Conservation (phyloP, 2,888 invertebrate species). For the Philopedon plagiatum region DNA sequence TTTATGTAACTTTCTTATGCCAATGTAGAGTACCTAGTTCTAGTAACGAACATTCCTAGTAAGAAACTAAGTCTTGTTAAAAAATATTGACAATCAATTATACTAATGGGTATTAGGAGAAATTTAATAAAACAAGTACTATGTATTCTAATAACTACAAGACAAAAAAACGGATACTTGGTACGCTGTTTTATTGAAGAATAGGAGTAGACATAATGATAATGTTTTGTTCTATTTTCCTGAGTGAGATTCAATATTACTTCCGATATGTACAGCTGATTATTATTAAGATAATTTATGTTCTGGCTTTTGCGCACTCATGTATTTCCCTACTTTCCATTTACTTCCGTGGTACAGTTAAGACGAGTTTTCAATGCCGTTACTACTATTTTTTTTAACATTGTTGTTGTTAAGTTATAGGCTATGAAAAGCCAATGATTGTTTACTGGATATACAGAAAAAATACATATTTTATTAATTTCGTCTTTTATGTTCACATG, state of each 20-base stretch:
- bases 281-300: constrained; percentile 3
- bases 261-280: neutral
- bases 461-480: too few species aligned
- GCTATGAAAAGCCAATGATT: too few species aligned
- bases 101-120: neutral
- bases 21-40: too few species aligned
- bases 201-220: constrained; percentile 11
- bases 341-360: neutral
- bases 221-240: neutral
- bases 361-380: too few species aligned
- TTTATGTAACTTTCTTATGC: too few species aligned
- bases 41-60: too few species aligned
- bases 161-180: neutral
- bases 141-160: too few species aligned
- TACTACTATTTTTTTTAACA: too few species aligned
- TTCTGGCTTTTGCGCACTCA: neutral
- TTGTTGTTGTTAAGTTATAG: too few species aligned
- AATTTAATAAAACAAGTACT: neutral
- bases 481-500: too few species aligned
- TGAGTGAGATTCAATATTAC: constrained; percentile 2
- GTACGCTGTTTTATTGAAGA: neutral
- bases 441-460: too few species aligned
- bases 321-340: neutral
- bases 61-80: neutral
- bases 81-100: neutral